These are phyloP conservation scores for Zaprionus ghesquierei DNA, from an alignment of 1,140 invertebrate species.

Conservation along the genomic window DNA sequence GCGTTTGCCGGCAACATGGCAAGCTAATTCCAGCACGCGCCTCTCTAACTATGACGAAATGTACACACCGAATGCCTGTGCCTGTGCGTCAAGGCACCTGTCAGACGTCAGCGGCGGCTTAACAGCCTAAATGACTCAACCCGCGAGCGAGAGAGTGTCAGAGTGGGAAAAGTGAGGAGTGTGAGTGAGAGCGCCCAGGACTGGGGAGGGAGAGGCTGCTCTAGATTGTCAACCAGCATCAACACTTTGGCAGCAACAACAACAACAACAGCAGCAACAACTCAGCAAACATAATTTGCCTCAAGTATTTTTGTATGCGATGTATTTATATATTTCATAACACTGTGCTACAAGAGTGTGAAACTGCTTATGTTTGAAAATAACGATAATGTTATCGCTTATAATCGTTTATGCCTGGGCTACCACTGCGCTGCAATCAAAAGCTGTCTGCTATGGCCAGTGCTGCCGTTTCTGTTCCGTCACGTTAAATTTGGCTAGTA, in stretches of 20 bases:
- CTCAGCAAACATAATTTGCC: constrained; percentile 66
- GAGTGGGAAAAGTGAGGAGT: neutral
- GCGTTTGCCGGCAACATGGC: constrained; percentile 9
- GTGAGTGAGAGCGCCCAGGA: too few species aligned
- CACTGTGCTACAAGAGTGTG: constrained; percentile 26
- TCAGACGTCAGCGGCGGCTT: constrained; percentile 65
- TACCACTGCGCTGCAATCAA: neutral
- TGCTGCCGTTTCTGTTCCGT: too few species aligned
- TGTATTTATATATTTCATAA: constrained; percentile 65
- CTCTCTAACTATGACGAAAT: constrained; percentile 54
- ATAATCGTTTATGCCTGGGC: too few species aligned
- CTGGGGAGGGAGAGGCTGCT: too few species aligned
- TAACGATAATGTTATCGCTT: neutral
- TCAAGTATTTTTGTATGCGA: constrained; percentile 60
- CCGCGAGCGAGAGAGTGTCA: neutral
- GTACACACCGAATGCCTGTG: constrained; percentile 32
- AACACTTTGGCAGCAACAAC: constrained; percentile 55
- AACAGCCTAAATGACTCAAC: constrained; percentile 55
- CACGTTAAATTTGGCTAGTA: too few species aligned
- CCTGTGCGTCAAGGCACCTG: constrained; percentile 50
- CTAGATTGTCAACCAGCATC: constrained; percentile 55
- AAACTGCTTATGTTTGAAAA: neutral
- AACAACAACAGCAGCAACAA: neutral
- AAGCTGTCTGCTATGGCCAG: neutral
- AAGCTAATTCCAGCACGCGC: constrained; percentile 66